A percentile compares a stretch with the other conserved stretches of the same genome.
Conservation (phyloP, 2,888 invertebrate species). For the Sepiola atlantica region DNA sequence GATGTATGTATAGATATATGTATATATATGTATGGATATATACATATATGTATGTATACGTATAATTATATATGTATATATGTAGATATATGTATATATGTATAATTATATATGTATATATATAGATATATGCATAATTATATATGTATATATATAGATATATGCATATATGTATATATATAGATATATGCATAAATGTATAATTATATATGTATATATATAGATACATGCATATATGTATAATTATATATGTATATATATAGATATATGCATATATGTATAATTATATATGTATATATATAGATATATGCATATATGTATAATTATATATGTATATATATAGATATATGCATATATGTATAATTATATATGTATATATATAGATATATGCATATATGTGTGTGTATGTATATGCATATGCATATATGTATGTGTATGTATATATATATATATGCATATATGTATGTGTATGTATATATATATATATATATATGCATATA, state of each 20-base stretch:
- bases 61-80: background rate
- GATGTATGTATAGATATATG: no score
- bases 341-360: background rate
- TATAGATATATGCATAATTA: background rate
- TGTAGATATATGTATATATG: background rate
- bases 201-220: background rate
- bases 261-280: background rate
- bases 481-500: background rate
- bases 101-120: no score
- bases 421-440: background rate
- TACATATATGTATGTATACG: background rate
- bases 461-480: background rate
- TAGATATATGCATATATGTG: background rate
- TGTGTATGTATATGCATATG: background rate
- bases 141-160: background rate
- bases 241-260: background rate
- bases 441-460: background rate
- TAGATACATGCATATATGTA: background rate
- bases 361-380: background rate
- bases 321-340: background rate
- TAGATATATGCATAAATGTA: background rate
- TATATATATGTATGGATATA: background rate
- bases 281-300: background rate
- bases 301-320: background rate
- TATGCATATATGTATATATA: background rate